Evolutionary conservation across 2,797 vertebrate species (phyloP).

Genomic region (Betta splendens): DNA sequence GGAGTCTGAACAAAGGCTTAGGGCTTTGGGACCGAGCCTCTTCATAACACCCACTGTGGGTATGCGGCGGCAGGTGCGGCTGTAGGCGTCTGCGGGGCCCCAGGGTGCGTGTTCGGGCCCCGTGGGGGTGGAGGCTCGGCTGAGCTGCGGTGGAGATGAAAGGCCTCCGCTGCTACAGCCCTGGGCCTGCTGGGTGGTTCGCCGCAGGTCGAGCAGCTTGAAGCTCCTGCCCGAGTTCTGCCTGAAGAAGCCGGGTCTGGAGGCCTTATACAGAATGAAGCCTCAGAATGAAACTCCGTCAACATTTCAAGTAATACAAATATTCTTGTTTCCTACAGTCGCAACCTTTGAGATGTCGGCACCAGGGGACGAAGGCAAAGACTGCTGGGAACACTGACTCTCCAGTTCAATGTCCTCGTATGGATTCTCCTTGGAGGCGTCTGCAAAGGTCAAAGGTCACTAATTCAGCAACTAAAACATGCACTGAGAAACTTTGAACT

Average conservation of each 20-base stretch:
- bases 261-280: conserved; percentile 33
- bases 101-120: conserved; percentile 44
- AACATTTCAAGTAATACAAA: background rate
- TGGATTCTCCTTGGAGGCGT: conserved; percentile 87
- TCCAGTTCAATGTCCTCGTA: conserved; percentile 93
- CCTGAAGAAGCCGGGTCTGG: conserved; percentile 82
- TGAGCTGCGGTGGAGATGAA: conserved; percentile 84
- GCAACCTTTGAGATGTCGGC: conserved; percentile 81
- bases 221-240: conserved; percentile 89
- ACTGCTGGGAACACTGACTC: conserved; percentile 86
- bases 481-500: too few relatives aligned
- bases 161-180: conserved; percentile 75
- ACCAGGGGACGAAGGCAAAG: conserved; percentile 84
- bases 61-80: conserved; percentile 64
- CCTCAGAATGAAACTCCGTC: background rate
- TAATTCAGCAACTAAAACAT: too few relatives aligned
- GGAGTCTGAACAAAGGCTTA: too few relatives aligned
- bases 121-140: conserved; percentile 69
- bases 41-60: conserved; percentile 58
- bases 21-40: too few relatives aligned
- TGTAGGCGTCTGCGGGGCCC: conserved; percentile 50
- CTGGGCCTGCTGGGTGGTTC: conserved; percentile 69
- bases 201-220: conserved; percentile 86
- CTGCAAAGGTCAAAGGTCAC: conserved; percentile 45
- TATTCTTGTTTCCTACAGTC: conserved; percentile 1